phyloP scores from a whole-genome alignment of 1,140 invertebrate species.

The Battus philenor region DNA sequence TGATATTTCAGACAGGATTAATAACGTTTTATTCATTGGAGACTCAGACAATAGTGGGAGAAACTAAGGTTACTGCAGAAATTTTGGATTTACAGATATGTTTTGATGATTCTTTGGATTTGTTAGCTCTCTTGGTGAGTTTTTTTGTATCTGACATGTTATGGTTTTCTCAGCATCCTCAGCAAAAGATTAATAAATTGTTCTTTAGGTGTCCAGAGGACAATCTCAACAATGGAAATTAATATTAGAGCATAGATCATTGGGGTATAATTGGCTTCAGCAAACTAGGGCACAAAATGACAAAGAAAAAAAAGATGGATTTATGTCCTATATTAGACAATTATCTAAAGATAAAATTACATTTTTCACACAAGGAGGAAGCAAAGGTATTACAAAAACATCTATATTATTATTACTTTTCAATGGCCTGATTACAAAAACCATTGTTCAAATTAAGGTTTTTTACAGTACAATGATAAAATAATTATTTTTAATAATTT shows the following conservation, averaged over 20 bases:
- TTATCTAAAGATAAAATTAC: constrained; percentile 69
- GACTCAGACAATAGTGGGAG: constrained; percentile 49
- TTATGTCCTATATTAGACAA: constrained; percentile 66
- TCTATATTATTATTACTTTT: too few species aligned
- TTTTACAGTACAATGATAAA: too few species aligned
- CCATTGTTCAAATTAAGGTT: too few species aligned
- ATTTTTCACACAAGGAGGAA: constrained; percentile 54
- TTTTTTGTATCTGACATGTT: too few species aligned
- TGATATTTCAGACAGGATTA: constrained; percentile 43
- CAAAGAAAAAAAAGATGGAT: constrained; percentile 57
- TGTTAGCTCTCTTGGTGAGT: constrained; percentile 57
- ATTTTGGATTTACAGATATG: constrained; percentile 62
- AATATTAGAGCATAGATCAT: constrained; percentile 61
- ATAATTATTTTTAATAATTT: too few species aligned
- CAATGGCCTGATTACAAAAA: too few species aligned
- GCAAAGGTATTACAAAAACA: constrained; percentile 43
- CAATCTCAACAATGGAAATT: constrained; percentile 61
- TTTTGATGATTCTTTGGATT: constrained; percentile 64
- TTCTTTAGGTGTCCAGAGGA: constrained; percentile 46
- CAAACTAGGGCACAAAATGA: constrained; percentile 55
- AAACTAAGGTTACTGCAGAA: constrained; percentile 54
- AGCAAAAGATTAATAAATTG: constrained; percentile 13
- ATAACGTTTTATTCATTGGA: constrained; percentile 62
- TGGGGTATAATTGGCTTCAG: constrained; percentile 61
- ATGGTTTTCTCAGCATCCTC: too few species aligned